Conservation (phyloP, 2,888 invertebrate genomes). For the Cantharis nigra region DNA sequence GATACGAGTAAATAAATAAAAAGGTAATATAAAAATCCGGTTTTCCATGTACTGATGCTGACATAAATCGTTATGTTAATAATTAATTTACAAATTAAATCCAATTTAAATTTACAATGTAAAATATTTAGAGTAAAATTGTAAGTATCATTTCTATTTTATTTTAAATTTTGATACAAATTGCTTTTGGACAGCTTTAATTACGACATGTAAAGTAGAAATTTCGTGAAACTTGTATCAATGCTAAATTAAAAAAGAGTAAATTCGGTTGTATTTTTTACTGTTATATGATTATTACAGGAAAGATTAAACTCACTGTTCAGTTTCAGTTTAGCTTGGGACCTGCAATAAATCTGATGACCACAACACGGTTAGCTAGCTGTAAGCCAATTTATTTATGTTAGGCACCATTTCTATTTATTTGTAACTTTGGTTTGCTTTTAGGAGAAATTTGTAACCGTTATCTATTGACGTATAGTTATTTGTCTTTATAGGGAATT, state of each 20-base stretch:
- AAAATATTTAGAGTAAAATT: not conserved
- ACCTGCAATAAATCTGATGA: slow-evolving; percentile 53
- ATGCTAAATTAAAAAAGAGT: not conserved
- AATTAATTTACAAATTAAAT: not conserved
- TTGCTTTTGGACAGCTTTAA: not conserved
- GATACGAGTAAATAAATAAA: not conserved
- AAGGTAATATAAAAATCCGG: not conserved
- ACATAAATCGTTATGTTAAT: not conserved
- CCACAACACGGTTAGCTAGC: slow-evolving; percentile 50
- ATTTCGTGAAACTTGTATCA: not conserved
- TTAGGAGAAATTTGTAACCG: slow-evolving; percentile 28
- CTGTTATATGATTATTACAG: slow-evolving; percentile 27
- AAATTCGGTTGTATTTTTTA: not conserved
- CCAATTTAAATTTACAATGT: not conserved
- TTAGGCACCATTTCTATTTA: slow-evolving; percentile 44
- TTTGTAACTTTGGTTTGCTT: slow-evolving; percentile 30
- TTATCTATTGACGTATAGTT: slow-evolving; percentile 23
- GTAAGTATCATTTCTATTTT: not conserved
- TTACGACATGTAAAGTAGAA: not conserved
- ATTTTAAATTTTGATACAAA: not conserved
- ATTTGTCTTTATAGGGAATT: slow-evolving; percentile 29
- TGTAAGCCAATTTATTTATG: slow-evolving; percentile 49
- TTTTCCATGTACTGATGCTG: not conserved
- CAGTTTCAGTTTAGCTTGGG: slow-evolving; percentile 43
- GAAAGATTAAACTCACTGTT: slow-evolving; percentile 34